Evolutionary conservation across 2,113 vertebrate genomes (phyloP).

Genomic region (Pterocles gutturalis): DNA sequence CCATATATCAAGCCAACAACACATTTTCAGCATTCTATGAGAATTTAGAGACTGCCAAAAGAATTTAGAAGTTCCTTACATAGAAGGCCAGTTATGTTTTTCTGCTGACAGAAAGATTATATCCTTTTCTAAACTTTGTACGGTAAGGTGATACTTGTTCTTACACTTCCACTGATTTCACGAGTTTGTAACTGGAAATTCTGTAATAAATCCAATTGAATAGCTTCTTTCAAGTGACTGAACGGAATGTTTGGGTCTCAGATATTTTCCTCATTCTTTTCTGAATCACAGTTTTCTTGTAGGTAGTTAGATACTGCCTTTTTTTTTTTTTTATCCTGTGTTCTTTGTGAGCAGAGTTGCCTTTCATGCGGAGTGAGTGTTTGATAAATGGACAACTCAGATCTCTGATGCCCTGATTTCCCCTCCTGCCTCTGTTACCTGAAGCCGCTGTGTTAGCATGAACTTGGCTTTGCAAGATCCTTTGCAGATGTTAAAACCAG

Average conservation of each 20-base stretch:
- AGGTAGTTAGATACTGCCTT: not conserved
- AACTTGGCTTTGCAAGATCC: not conserved
- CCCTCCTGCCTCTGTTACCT: not conserved
- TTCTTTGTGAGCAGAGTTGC: not conserved
- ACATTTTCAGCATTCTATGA: not conserved
- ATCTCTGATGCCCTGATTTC: not conserved
- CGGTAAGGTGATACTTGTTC: not conserved
- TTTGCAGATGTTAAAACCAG: not conserved
- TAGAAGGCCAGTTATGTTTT: not conserved
- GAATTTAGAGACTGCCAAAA: not conserved
- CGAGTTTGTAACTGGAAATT: not conserved
- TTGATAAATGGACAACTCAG: not conserved
- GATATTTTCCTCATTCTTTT: not conserved
- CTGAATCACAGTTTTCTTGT: not conserved
- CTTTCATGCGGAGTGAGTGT: not conserved
- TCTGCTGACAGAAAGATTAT: not conserved
- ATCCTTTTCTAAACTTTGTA: not conserved
- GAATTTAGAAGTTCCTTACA: not conserved
- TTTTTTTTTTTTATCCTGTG: not conserved
- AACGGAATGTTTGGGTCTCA: not conserved
- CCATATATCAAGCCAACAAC: not conserved
- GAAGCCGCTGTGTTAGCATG: not conserved
- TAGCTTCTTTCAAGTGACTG: not conserved
- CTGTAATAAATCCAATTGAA: not conserved
- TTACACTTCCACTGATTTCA: not conserved